Evolutionary conservation across 2,113 vertebrate genomes (phyloP).

Genomic region (Eretmodus cyanostictus): DNA sequence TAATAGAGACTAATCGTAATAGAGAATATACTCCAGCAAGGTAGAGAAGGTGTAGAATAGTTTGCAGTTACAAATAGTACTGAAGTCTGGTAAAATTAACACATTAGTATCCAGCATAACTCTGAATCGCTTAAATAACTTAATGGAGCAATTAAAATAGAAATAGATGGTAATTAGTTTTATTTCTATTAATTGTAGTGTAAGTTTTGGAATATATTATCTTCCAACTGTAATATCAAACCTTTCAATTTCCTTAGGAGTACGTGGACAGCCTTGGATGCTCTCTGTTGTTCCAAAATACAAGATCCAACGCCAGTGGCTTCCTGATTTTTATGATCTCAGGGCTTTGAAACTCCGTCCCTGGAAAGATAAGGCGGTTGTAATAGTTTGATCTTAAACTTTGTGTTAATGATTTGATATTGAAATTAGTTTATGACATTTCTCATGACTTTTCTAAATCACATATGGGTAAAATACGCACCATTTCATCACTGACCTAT

Average conservation of each 20-base stretch:
- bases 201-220: not conserved
- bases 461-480: rapidly evolving
- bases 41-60: not conserved
- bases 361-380: not conserved
- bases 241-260: not conserved
- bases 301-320: not conserved
- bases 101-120: not conserved
- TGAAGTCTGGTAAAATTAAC: not conserved
- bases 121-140: not conserved
- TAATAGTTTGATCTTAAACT: not conserved
- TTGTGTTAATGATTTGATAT: not conserved
- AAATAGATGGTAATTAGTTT: not conserved
- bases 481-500: not conserved
- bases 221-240: not conserved
- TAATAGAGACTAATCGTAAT: not conserved
- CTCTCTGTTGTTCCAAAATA: not conserved
- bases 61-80: not conserved
- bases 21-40: not conserved
- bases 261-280: not conserved
- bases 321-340: not conserved
- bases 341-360: not conserved
- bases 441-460: not conserved
- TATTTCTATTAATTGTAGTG: not conserved
- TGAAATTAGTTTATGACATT: not conserved
- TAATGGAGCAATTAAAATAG: not conserved